Evolutionary conservation across 2,113 vertebrate species (phyloP).

Genomic region (Lichenostomus cassidix): DNA sequence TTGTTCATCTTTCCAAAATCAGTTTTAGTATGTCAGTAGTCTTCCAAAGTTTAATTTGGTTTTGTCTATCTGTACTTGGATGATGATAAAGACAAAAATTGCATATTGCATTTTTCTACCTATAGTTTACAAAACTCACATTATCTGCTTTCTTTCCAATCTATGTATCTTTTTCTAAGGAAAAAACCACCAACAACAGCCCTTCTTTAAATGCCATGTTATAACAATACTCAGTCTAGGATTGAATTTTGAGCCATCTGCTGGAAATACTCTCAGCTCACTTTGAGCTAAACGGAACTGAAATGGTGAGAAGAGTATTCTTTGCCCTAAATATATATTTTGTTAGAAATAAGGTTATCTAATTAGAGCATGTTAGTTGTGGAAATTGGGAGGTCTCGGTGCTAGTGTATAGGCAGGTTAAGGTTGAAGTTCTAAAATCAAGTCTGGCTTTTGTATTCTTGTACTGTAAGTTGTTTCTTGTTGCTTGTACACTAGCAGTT

Average conservation of each 20-base stretch:
- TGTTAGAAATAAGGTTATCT: background rate
- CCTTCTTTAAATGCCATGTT: background rate
- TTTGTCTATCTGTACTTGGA: background rate
- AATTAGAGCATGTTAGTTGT: background rate
- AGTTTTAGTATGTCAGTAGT: background rate
- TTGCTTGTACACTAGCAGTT: background rate
- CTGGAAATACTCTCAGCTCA: background rate
- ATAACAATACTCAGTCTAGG: background rate
- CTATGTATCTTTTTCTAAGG: background rate
- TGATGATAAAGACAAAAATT: background rate
- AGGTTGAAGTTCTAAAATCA: background rate
- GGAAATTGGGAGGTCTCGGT: background rate
- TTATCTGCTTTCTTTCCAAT: background rate
- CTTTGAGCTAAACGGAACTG: background rate
- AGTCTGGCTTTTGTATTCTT: background rate
- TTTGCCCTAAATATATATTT: background rate
- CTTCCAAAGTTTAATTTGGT: background rate
- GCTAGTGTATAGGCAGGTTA: background rate
- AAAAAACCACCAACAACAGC: rapidly evolving
- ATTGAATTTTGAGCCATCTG: background rate
- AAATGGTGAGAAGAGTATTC: background rate
- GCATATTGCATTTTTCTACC: background rate
- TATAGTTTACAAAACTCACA: background rate
- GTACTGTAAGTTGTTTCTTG: background rate
- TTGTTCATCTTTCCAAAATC: background rate